Base-by-base conservation (phyloP, 1,140 invertebrate genomes). In the Tyrophagus putrescentiae region DNA sequence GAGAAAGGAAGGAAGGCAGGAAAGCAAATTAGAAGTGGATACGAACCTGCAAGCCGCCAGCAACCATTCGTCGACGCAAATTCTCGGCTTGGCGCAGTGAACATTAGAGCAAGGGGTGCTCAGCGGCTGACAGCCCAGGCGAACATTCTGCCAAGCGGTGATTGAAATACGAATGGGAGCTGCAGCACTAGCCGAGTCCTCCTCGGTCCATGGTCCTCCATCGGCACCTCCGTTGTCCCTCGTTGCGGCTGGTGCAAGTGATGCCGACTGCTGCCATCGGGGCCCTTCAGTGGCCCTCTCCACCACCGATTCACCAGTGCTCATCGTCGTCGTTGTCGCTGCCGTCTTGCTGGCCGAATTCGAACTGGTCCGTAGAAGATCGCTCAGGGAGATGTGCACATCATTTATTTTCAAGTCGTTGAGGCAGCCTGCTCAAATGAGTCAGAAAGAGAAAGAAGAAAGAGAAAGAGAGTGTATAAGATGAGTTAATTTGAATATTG, bases 31-130 rank as follows among this genome's bases (percentile, higher is more conserved):
- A n/a, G n/a, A n/a, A n/a, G n/a, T n/a, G n/a, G n/a, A n/a, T n/a
- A 39, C 56, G 27, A 39, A 57, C 56, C 56, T 57, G 56, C 56
- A 57, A 29, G 39, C 44, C 3, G 16, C 32, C 6, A 57, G 11
- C n/a, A 57, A n/a, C 56, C 56, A 57, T 41, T 39, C 32, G 31
- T 57, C 56, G 13, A 41, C 13, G 32, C 56, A 57, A 23, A 57
- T 27, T 7, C 13, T 41, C 25, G 56, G 56, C 44, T 41, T n/a
- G 2, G 7, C 34, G 44, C 56, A 57, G 31, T 34, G 11, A n/a
- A 57, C 6, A 54, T 25, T 39, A 7, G 16, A 6, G 31, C 56
- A 57, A n/a, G 56, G 31, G 31, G 39, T 57, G 31, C 11, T 18
- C n/a, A 27, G 13, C 3, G 56, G 28, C 39, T 54, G 31, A 28